Evolutionary conservation across 2,113 vertebrate genomes (phyloP).

Genomic region (Mandrillus leucophaeus): DNA sequence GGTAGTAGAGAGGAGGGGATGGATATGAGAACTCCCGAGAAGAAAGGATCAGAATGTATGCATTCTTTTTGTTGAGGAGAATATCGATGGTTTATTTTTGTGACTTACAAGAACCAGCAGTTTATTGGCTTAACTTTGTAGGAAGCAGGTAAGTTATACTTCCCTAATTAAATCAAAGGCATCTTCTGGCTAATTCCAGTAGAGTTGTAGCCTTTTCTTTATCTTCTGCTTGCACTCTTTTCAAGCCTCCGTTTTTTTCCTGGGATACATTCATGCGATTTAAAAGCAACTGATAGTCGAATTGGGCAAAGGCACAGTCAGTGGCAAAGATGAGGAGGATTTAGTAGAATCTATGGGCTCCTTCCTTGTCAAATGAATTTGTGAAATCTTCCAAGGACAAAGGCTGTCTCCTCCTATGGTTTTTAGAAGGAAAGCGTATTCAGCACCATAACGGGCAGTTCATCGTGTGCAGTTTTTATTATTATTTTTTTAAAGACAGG

Average conservation of each 20-base stretch:
- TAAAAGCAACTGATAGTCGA: background rate
- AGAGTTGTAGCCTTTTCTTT: background rate
- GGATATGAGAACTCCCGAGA: background rate
- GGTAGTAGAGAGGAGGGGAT: background rate
- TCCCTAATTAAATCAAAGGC: background rate
- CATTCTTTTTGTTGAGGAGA: background rate
- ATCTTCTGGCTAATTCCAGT: background rate
- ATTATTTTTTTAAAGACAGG: no score
- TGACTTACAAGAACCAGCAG: background rate
- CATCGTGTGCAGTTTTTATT: background rate
- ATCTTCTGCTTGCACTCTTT: background rate
- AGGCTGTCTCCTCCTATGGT: background rate
- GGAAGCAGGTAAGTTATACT: slow-evolving; percentile 15
- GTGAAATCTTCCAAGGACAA: background rate
- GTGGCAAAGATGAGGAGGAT: background rate
- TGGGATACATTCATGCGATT: background rate
- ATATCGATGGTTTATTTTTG: slow-evolving; percentile 6
- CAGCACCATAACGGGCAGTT: background rate
- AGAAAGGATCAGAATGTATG: background rate
- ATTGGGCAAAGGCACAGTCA: background rate
- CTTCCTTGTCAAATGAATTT: background rate
- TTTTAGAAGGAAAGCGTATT: background rate
- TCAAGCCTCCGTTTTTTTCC: background rate
- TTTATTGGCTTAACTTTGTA: slow-evolving; percentile 6
- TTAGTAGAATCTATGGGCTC: background rate